These are phyloP conservation scores for Oncopeltus fasciatus DNA, from an alignment of 1,140 invertebrate genomes.

Conservation along the genomic window DNA sequence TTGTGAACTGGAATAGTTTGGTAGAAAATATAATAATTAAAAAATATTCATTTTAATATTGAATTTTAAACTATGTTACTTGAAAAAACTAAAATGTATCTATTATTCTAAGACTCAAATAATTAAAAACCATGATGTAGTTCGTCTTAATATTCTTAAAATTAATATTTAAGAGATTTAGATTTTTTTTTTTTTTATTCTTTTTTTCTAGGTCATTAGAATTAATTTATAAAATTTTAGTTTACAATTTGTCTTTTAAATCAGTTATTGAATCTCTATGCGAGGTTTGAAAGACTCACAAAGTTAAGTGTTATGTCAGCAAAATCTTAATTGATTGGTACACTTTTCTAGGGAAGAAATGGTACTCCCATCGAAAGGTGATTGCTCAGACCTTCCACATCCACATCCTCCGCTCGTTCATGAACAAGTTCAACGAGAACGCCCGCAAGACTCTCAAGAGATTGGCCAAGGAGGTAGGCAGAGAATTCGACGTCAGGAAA, in stretches of 20 bases:
- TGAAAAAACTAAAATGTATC: too few species aligned
- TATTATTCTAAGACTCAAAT: too few species aligned
- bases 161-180: background rate
- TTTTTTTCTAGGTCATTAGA: background rate
- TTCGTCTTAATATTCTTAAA: too few species aligned
- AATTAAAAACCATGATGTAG: too few species aligned
- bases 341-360: conserved; percentile 54
- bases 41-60: too few species aligned
- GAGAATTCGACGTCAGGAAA: conserved; percentile 67
- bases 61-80: too few species aligned
- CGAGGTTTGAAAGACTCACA: too few species aligned
- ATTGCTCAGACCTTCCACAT: conserved; percentile 89
- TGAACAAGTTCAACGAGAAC: conserved; percentile 75
- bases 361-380: conserved; percentile 69
- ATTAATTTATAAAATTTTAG: background rate
- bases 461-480: conserved; percentile 44
- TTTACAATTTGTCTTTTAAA: background rate
- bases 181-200: conserved; percentile 1
- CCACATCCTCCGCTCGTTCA: conserved; percentile 75
- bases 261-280: background rate
- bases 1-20: too few species aligned
- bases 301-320: too few species aligned
- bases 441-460: conserved; percentile 50
- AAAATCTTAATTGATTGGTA: too few species aligned
- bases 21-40: too few species aligned